These are phyloP conservation scores for Iphiclides podalirius DNA, from an alignment of 2,888 invertebrate species.

Conservation along the genomic window DNA sequence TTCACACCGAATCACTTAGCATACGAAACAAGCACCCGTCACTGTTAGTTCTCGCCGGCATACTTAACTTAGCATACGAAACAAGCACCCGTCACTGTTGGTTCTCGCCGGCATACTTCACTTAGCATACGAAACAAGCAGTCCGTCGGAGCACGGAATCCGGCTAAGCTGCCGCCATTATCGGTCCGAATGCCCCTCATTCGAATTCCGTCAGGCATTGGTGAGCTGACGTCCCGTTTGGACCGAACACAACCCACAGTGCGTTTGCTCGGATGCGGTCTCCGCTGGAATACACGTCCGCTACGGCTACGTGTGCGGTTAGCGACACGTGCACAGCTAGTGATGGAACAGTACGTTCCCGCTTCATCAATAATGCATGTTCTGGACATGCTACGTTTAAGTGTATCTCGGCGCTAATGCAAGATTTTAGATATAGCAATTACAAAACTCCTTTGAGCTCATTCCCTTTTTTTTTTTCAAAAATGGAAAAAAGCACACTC, in stretches of 20 bases:
- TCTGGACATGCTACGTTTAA: background rate
- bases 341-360: background rate
- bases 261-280: slow-evolving; percentile 18
- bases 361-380: background rate
- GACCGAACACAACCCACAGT: slow-evolving; percentile 16
- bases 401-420: background rate
- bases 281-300: slow-evolving; percentile 4
- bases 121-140: background rate
- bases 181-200: slow-evolving; percentile 11
- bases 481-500: too few relatives aligned
- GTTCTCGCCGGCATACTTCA: too few relatives aligned
- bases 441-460: too few relatives aligned
- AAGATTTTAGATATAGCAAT: background rate
- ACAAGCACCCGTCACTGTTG: too few relatives aligned
- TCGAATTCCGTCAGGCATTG: slow-evolving; percentile 12
- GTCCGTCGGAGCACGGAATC: background rate
- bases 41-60: too few relatives aligned
- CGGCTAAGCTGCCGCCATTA: background rate
- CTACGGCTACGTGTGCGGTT: slow-evolving; percentile 2
- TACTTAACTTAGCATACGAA: too few relatives aligned
- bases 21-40: too few relatives aligned
- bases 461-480: too few relatives aligned
- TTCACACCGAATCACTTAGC: too few relatives aligned
- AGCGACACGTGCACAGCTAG: background rate
- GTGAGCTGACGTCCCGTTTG: slow-evolving; percentile 15